Evolutionary conservation across 2,113 vertebrate genomes (phyloP), one percentile per base, ranked within the genome.

Genomic region (Anarhynchus alexandrinus): DNA sequence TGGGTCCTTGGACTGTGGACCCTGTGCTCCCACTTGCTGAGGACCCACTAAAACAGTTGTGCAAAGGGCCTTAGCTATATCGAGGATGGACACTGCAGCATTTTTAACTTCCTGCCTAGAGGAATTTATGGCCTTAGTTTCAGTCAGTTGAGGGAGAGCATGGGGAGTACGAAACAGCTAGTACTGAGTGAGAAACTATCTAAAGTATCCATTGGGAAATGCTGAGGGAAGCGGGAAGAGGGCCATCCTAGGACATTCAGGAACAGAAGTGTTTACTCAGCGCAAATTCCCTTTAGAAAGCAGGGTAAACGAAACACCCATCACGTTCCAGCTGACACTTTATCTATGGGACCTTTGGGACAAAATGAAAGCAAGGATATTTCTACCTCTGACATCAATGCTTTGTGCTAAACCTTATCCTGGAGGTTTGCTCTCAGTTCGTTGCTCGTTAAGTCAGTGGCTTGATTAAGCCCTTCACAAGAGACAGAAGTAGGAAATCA

Each of bases 1-100:
- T 21, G 51, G 19, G 40, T 61, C 30, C 34, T 76, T 76, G 34
- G 26, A 49, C 5, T 52, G n/a, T 27, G 43, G 15, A 29, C 5
- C 9, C 5, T 3, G 5, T 72, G 6, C 3, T 85, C 11, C 10
- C 25, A 22, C 29, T 76, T 72, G 29, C 55, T 59, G 57, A 67
- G 34, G 6, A 58, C 9, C 3, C 7, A 19, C 11, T 61, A 27
- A 47, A 85, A 45, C 0, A 21, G 13, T 2, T 59, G 30, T 47
- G 21, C 40, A 62, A 67, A 86, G 82, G 17, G 36, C 13, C 20
- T 82, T 66, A 49, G 22, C 21, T 62, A 17, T 29, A 23, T 2
- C 43, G 12, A 61, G 30, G 25, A 20, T 27, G 26, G 34, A 3
- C 5, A n/a, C 25, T 32, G 32, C 5, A 17, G n/a, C 0, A 0